These are phyloP conservation scores for Leuciscus waleckii DNA, from an alignment of 2,797 vertebrate genomes.

Conservation along the genomic window DNA sequence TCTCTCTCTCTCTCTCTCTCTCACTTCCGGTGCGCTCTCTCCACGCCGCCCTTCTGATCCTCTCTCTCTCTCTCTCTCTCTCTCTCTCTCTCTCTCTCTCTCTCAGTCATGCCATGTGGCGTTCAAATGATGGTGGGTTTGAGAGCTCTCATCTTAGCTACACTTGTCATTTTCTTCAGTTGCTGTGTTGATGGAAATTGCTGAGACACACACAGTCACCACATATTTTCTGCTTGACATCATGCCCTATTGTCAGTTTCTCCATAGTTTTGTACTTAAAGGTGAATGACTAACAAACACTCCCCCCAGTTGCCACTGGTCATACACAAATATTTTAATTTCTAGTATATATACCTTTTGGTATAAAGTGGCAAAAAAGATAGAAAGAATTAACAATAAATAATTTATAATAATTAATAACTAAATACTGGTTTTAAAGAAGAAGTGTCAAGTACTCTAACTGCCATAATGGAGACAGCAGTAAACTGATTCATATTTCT, in stretches of 20 bases:
- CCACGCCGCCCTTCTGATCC: too few relatives aligned
- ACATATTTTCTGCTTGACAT: conserved; percentile 13
- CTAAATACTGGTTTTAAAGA: conserved; percentile 45
- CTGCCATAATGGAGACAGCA: conserved; percentile 1
- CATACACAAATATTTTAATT: neutral
- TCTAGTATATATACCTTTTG: too few relatives aligned
- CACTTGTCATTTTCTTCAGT: conserved; percentile 35
- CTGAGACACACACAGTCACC: conserved; percentile 4
- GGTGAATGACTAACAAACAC: neutral
- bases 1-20: neutral
- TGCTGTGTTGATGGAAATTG: conserved; percentile 20
- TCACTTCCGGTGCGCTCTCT: too few relatives aligned
- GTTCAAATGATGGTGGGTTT: neutral
- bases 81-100: neutral
- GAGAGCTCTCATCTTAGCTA: conserved; percentile 18
- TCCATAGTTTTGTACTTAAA: conserved; percentile 24
- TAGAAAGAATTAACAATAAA: conserved; percentile 57
- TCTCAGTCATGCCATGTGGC: neutral
- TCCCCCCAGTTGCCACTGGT: neutral
- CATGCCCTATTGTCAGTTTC: conserved; percentile 9
- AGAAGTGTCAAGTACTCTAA: neutral
- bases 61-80: neutral
- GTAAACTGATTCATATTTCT: conserved; percentile 9
- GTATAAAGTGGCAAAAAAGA: conserved; percentile 53
- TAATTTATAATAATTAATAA: too few relatives aligned